These are phyloP conservation scores for Chaetorhynchus papuensis DNA, from an alignment of 2,113 vertebrate genomes.

Conservation along the genomic window DNA sequence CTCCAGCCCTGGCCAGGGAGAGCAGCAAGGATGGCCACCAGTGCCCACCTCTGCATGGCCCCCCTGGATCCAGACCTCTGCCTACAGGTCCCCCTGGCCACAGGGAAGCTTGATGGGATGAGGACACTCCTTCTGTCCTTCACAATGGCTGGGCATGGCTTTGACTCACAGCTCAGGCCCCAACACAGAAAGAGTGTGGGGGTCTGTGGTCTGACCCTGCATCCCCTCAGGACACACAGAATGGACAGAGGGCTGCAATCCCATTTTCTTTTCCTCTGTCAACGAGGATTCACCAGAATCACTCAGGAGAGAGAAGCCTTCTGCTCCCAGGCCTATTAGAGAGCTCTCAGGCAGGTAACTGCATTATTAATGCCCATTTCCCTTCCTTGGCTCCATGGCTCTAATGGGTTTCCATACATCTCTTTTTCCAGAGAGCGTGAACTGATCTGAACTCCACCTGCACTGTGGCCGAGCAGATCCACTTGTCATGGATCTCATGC, in stretches of 20 bases:
- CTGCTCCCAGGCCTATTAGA: background rate
- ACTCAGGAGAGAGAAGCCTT: background rate
- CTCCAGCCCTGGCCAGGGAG: background rate
- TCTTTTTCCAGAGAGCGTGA: background rate
- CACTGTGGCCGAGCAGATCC: background rate
- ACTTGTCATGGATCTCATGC: background rate
- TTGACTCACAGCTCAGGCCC: background rate
- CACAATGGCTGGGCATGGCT: background rate
- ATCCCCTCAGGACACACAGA: background rate
- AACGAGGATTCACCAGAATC: background rate
- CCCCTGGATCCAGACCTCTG: background rate
- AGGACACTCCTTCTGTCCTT: background rate
- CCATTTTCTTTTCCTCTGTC: background rate
- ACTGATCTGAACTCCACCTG: background rate
- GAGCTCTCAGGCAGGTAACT: background rate
- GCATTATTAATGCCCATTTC: conserved; percentile 8
- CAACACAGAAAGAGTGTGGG: background rate
- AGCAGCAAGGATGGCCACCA: background rate
- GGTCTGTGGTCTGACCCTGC: background rate
- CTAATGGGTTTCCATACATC: background rate
- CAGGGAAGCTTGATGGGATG: background rate
- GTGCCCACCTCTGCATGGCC: background rate
- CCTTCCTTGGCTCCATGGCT: background rate
- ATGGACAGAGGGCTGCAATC: background rate
- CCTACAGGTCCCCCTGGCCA: background rate